Conservation (phyloP, 1,140 invertebrate genomes). For the Agrilus planipennis region DNA sequence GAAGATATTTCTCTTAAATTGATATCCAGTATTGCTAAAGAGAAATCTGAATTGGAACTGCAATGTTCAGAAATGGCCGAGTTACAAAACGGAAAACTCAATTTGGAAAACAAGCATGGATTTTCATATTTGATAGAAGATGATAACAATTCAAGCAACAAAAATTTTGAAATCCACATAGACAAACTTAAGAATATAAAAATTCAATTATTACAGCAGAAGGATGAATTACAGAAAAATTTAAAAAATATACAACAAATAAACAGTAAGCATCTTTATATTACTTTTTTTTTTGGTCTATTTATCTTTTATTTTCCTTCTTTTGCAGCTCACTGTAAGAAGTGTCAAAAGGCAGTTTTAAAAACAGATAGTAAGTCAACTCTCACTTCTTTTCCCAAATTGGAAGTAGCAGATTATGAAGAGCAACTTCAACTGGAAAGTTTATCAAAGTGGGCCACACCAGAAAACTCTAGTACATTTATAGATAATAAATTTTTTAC, state of each 20-base stretch:
- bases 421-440: slow-evolving; percentile 15
- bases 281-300: slow-evolving; percentile 4
- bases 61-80: slow-evolving; percentile 52
- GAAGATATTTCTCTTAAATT: slow-evolving; percentile 66
- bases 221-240: slow-evolving; percentile 44
- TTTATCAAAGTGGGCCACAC: slow-evolving; percentile 18
- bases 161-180: slow-evolving; percentile 52
- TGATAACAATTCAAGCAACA: slow-evolving; percentile 40
- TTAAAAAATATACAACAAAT: slow-evolving; percentile 27
- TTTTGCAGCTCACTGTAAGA: neutral
- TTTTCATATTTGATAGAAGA: slow-evolving; percentile 52
- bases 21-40: slow-evolving; percentile 52
- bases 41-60: slow-evolving; percentile 52
- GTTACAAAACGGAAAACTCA: slow-evolving; percentile 41
- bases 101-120: slow-evolving; percentile 48
- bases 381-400: neutral
- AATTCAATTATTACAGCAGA: slow-evolving; percentile 48
- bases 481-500: slow-evolving; percentile 16
- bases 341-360: neutral
- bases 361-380: neutral
- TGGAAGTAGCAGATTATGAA: slow-evolving; percentile 20
- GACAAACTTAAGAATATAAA: slow-evolving; percentile 50
- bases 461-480: slow-evolving; percentile 12
- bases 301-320: slow-evolving; percentile 10
- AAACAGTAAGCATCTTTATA: slow-evolving; percentile 8